These are phyloP conservation scores for Argyra leucocephala DNA, from an alignment of 2,888 invertebrate genomes.

Conservation along the genomic window DNA sequence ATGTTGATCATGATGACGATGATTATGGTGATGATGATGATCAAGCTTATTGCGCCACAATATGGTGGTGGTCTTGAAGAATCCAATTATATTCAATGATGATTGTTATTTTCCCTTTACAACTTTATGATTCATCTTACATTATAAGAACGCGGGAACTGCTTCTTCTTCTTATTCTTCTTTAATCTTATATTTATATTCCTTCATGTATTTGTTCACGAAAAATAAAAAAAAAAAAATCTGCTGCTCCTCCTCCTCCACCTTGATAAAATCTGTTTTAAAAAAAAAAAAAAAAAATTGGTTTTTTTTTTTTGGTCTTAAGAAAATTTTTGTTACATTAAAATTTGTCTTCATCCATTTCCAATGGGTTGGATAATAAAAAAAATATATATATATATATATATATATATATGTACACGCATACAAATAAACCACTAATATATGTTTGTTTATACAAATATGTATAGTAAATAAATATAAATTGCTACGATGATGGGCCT, in stretches of 20 bases:
- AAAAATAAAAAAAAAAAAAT: too few relatives aligned
- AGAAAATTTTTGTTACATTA: background rate
- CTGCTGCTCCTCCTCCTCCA: background rate
- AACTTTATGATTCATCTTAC: constrained; percentile 1
- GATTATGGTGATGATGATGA: background rate
- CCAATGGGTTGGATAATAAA: background rate
- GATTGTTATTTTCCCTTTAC: constrained; percentile 2
- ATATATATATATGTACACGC: background rate
- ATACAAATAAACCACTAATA: background rate
- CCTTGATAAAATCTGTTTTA: background rate
- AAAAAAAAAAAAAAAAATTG: too few relatives aligned
- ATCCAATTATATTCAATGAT: constrained; percentile 1
- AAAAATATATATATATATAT: background rate
- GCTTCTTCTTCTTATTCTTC: background rate
- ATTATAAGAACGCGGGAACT: background rate
- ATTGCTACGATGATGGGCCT: background rate
- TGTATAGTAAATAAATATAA: background rate
- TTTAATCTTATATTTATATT: background rate
- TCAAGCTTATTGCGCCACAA: too few relatives aligned
- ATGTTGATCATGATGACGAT: background rate
- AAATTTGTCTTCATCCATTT: background rate
- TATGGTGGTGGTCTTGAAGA: background rate
- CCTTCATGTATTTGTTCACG: too few relatives aligned
- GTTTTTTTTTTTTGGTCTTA: too few relatives aligned
- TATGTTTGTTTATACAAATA: background rate